Base-by-base conservation (phyloP, 1,140 invertebrate species). In the Holcopasites calliopsidis region DNA sequence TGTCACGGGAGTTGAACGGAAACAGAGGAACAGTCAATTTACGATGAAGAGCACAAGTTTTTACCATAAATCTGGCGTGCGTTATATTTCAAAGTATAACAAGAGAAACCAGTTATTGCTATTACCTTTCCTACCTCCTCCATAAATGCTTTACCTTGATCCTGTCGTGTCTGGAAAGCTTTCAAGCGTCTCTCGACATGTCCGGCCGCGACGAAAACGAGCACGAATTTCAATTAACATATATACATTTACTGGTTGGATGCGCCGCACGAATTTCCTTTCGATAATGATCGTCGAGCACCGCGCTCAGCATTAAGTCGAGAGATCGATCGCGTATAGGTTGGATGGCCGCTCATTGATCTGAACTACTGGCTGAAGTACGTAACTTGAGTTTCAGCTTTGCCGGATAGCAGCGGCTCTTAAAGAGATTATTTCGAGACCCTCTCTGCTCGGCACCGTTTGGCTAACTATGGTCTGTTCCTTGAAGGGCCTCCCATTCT, bases 401-500 rank as follows among this genome's bases (percentile, higher is more conserved):
- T 23, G 33, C 50, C 65, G 73, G 57, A 77, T 82, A 77, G 52
- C 55, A 50, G 55, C 16, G 38, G 79, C 80, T 82, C 79, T 82
- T 82, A 79, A 83, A 83, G 81, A 83, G 81, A 83, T 83, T 83
- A 83, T 83, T 83, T 82, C 76, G 76, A 77, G 65, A 64, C 55
- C 66, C 80, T 69, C n/a, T n/a, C 70, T 38, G 28, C 52, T 54
- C 49, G 42, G 44, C 65, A 82, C 70, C 60, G 64, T 70, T 71
- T 77, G 71, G 72, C 70, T 66, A 79, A 70, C 71, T 42, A 54
- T 64, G 61, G 64, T 74, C 76, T 70, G 28, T 35, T 77, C 80
- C 79, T 82, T 65, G 23, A 78, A 82, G 77, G 71, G 69, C 62
- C 62, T 82, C 66, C 75, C 54, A 79, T 82, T 76, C 80, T 79